Percentiles rank a stretch among this genome's conserved stretches.
Evolutionary conservation across 2,888 invertebrate species (phyloP).

Genomic region (Catotricha subobsoleta): DNA sequence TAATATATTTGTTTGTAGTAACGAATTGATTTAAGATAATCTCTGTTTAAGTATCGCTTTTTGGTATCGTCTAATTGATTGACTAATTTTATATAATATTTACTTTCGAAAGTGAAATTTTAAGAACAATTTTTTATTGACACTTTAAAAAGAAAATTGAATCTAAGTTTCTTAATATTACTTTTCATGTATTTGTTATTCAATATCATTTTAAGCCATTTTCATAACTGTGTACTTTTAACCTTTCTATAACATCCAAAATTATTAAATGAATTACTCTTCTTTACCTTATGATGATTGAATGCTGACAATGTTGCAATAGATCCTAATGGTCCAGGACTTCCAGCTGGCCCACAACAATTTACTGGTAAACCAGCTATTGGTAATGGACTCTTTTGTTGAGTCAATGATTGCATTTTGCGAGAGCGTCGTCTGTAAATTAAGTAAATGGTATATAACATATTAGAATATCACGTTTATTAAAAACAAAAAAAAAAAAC

Average conservation of each 20-base stretch:
- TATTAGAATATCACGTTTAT: background rate
- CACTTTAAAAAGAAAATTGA: too few species aligned
- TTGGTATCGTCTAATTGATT: too few species aligned
- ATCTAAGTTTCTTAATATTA: too few species aligned
- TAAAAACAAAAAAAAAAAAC: background rate
- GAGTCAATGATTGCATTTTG: slow-evolving; percentile 55
- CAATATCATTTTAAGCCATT: background rate
- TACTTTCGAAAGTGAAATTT: too few species aligned
- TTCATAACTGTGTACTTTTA: slow-evolving; percentile 2
- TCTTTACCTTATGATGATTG: slow-evolving; percentile 56
- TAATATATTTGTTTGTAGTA: too few species aligned
- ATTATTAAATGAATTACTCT: slow-evolving; percentile 1
- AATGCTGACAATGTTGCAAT: slow-evolving; percentile 69
- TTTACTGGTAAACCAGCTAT: slow-evolving; percentile 59
- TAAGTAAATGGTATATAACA: background rate
- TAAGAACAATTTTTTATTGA: too few species aligned
- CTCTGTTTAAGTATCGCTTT: too few species aligned
- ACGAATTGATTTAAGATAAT: too few species aligned
- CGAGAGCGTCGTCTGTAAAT: slow-evolving; percentile 43
- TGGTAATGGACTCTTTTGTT: slow-evolving; percentile 45
- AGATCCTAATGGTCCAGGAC: slow-evolving; percentile 65
- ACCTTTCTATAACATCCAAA: slow-evolving; percentile 1
- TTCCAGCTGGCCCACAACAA: slow-evolving; percentile 63
- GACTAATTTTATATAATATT: too few species aligned
- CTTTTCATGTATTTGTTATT: too few species aligned